Evolutionary conservation across 2,888 invertebrate species (phyloP).

Genomic region (Tipula vernalis): DNA sequence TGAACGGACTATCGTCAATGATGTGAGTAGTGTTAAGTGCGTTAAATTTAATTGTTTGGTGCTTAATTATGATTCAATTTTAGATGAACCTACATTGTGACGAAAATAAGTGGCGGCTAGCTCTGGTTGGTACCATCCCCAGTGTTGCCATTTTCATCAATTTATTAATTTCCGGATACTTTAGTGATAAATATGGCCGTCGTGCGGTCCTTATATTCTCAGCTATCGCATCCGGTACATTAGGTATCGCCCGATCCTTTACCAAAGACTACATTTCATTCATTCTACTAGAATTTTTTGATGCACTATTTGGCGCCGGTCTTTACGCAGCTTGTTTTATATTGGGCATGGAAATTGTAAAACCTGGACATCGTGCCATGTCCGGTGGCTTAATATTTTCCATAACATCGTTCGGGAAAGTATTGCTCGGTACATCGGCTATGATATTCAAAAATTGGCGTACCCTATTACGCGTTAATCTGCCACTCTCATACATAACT

Average conservation of each 20-base stretch:
- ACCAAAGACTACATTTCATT: not conserved
- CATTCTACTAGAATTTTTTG: slow-evolving; percentile 42
- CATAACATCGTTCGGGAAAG: slow-evolving; percentile 51
- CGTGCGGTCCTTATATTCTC: not conserved
- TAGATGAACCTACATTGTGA: not conserved
- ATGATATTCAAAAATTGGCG: slow-evolving; percentile 35
- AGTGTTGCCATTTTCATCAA: not conserved
- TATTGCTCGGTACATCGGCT: slow-evolving; percentile 47
- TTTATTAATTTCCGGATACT: not conserved
- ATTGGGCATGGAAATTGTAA: slow-evolving; percentile 60
- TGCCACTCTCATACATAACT: slow-evolving; percentile 49
- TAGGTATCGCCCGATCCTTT: not conserved
- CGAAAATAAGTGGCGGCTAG: not conserved
- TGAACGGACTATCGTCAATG: not conserved
- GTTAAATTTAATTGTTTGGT: no score
- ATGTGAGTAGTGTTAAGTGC: not conserved
- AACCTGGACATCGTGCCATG: slow-evolving; percentile 51
- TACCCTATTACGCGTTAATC: slow-evolving; percentile 42
- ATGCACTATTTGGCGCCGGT: slow-evolving; percentile 50
- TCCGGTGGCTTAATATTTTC: slow-evolving; percentile 51
- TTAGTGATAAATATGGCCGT: slow-evolving; percentile 6
- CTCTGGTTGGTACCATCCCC: not conserved
- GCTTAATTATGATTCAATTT: not conserved
- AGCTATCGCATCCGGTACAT: not conserved
- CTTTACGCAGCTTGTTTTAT: slow-evolving; percentile 55